Evolutionary conservation across 2,113 vertebrate genomes (phyloP).

Genomic region (Marmota flaviventris): DNA sequence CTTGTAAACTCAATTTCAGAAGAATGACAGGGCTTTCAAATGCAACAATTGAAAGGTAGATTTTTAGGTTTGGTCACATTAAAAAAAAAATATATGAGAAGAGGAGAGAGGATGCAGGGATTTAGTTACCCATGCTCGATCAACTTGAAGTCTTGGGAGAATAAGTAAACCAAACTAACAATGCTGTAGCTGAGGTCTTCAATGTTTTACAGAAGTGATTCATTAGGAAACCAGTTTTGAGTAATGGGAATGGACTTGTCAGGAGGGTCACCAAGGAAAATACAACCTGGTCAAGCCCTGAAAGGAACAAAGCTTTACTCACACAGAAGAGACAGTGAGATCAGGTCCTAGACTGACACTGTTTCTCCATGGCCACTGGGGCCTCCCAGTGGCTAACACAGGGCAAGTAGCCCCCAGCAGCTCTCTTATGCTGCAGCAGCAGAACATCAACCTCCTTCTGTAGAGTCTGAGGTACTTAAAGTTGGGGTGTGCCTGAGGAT

Average conservation of each 20-base stretch:
- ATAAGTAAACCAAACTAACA: neutral
- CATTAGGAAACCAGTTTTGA: neutral
- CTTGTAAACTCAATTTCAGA: slow-evolving; percentile 62
- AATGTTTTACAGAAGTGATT: neutral
- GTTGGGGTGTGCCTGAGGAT: neutral
- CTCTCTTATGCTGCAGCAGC: neutral
- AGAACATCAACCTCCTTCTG: neutral
- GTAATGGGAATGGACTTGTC: neutral
- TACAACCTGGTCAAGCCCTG: neutral
- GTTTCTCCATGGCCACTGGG: neutral
- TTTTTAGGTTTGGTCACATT: neutral
- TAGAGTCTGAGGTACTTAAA: neutral
- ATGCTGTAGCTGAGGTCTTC: neutral
- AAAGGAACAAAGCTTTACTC: too few relatives aligned
- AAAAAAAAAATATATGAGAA: neutral
- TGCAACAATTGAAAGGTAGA: neutral
- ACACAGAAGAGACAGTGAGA: neutral
- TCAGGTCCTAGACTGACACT: neutral
- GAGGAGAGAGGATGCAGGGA: neutral
- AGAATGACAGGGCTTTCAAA: slow-evolving; percentile 53
- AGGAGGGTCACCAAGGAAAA: neutral
- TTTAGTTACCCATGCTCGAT: neutral
- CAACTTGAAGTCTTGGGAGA: slow-evolving; percentile 21
- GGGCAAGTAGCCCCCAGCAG: fast-evolving
- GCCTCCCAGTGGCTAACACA: neutral